phyloP scores from a whole-genome alignment of 2,888 invertebrate genomes.

The Drosophila paramelanica region DNA sequence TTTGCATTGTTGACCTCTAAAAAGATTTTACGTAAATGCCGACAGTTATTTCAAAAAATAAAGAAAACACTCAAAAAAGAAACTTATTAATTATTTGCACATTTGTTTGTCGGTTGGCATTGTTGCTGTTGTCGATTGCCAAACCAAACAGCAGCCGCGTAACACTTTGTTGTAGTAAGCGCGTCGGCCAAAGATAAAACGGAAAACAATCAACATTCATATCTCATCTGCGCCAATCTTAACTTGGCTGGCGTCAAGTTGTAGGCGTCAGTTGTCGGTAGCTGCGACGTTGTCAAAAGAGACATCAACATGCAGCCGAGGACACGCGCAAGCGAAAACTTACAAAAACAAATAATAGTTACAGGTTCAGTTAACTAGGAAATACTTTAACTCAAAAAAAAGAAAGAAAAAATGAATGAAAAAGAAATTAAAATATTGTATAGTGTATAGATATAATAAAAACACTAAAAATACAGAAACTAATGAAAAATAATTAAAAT shows the following conservation, averaged over 20 bases:
- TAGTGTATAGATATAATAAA: background rate
- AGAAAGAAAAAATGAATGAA: background rate
- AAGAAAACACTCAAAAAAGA: conserved; percentile 8
- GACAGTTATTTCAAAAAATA: conserved; percentile 27
- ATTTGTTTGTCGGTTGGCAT: conserved; percentile 42
- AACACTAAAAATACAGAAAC: background rate
- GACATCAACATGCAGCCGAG: conserved; percentile 55
- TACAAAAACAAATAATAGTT: background rate
- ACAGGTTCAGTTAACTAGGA: background rate
- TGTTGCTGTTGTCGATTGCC: conserved; percentile 33
- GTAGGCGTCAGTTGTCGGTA: conserved; percentile 65
- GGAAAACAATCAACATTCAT: conserved; percentile 43
- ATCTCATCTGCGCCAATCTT: conserved; percentile 41
- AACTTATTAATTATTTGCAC: conserved; percentile 65
- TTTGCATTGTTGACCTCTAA: conserved; percentile 29
- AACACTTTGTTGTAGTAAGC: conserved; percentile 55
- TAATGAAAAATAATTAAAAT: background rate
- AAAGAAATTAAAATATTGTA: no score
- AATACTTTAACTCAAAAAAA: background rate
- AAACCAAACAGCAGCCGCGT: conserved; percentile 58
- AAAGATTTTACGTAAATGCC: conserved; percentile 32
- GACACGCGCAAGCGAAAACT: conserved; percentile 38
- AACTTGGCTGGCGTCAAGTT: conserved; percentile 45
- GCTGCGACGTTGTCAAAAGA: conserved; percentile 40
- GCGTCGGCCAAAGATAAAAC: conserved; percentile 46